Evolutionary conservation across 2,797 vertebrate genomes (phyloP), one percentile per base, ranked within the genome.

Genomic region (Hirundo rustica): DNA sequence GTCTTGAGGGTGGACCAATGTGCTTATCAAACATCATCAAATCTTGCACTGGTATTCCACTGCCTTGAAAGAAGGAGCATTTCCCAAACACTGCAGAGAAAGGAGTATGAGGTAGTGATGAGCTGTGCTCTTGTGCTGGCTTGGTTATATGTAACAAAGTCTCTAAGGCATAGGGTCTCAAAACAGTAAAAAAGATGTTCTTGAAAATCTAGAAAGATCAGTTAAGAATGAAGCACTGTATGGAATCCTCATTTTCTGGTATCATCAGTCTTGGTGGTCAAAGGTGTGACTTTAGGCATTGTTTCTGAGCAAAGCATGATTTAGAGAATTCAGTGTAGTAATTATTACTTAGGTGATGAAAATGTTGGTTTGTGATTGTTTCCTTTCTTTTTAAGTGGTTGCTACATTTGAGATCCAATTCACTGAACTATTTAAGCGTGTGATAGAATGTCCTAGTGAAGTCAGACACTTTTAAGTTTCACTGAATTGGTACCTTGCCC

Each of bases 381-480:
- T 89, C 50, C 30, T 72, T 89, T 93, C 45, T 61, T 68, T 86
- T 79, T 29, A 73, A 81, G 76, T 50, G 70, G 15, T 70, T 76
- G 55, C 66, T 86, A 7, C 18, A 3, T 85, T 90, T 93, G 80
- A 67, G 64, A 57, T 76, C 34, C 7, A 40, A 13, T 90, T 94
- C 67, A 54, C 45, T 0, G 6, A 90, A 45, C 36, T 14, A 6
- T 88, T 84, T 78, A 84, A 81, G 57, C 0, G 0, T 78, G 64
- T 84, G 82, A 78, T 86, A 55, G 87, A 90, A 73, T 78, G 47
- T n/a, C 85, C 38, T 44, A 19, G 62, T 78, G 58, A 77, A 96
- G n/a, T 92, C 89, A 72, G 65, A 50, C 92, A 86, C 60, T 73
- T 92, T 88, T 64, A 40, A 86, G 13, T 78, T 93, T 42, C 86